Conservation (phyloP, 1,140 invertebrate species). For the Ladona fulva region DNA sequence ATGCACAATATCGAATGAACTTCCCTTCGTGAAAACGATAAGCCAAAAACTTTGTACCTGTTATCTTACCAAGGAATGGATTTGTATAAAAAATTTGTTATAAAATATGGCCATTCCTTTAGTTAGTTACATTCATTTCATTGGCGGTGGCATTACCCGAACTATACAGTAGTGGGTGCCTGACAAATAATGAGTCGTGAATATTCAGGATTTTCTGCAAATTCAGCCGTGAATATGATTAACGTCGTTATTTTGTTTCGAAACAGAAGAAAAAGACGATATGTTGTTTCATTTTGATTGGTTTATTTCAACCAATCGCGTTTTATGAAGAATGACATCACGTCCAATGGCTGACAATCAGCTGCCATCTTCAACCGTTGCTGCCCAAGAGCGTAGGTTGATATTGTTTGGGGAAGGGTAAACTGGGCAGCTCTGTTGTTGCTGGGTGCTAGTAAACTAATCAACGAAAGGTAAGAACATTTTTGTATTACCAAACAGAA, state of each 20-base stretch:
- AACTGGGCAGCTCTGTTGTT: background rate
- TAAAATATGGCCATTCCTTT: too few relatives aligned
- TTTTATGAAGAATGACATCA: background rate
- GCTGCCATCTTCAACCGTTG: background rate
- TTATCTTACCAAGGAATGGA: too few relatives aligned
- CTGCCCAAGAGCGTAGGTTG: background rate
- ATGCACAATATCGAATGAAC: too few relatives aligned
- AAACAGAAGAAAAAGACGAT: slow-evolving; percentile 8
- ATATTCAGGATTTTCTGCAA: too few relatives aligned
- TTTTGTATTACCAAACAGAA: background rate
- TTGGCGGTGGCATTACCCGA: too few relatives aligned
- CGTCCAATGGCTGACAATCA: slow-evolving; percentile 3
- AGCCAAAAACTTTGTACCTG: too few relatives aligned
- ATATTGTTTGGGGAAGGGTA: background rate
- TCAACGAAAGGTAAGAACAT: background rate
- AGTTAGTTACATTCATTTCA: too few relatives aligned
- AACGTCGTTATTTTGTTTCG: background rate
- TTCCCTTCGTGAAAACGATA: too few relatives aligned
- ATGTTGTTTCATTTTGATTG: background rate
- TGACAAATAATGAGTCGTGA: too few relatives aligned
- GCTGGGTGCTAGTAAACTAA: background rate
- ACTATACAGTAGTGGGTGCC: too few relatives aligned
- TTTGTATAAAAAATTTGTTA: too few relatives aligned
- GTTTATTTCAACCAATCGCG: background rate
- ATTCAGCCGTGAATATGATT: too few relatives aligned